phyloP scores from a whole-genome alignment of 2,113 vertebrate genomes.

The Cavia aperea region DNA sequence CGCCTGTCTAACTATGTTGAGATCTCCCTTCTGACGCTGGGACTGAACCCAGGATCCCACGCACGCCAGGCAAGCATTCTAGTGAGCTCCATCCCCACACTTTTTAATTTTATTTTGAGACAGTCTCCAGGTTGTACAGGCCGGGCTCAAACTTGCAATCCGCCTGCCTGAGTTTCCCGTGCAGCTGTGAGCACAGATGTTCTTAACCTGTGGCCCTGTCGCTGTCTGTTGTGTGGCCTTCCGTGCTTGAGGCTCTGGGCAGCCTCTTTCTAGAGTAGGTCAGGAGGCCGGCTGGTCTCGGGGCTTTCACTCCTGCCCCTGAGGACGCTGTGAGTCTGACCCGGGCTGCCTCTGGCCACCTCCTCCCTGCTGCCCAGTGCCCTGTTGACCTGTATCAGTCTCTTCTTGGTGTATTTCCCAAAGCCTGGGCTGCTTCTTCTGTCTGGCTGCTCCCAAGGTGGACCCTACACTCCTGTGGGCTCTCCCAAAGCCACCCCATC shows the following conservation, averaged over 20 bases:
- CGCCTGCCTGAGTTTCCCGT: background rate
- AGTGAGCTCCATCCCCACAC: background rate
- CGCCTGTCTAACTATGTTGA: fast-evolving
- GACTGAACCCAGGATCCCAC: background rate
- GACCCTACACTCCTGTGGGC: background rate
- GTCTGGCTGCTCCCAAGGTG: background rate
- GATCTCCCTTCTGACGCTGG: background rate
- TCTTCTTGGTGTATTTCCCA: background rate
- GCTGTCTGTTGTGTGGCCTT: background rate
- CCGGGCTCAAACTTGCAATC: background rate
- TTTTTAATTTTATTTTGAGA: background rate
- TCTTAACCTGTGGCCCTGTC: fast-evolving
- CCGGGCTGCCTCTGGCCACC: background rate
- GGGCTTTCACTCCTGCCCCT: background rate
- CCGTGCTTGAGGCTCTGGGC: background rate
- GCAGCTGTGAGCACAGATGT: background rate
- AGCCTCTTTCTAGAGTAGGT: background rate
- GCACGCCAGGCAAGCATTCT: background rate
- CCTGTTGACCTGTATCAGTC: background rate
- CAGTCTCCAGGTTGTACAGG: background rate
- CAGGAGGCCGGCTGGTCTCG: background rate
- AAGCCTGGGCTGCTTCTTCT: background rate
- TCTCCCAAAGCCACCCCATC: background rate
- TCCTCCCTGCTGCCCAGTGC: fast-evolving
- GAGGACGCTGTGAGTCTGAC: background rate